Conservation (phyloP, 2,797 vertebrate genomes). For the Pipistrellus pygmaeus region DNA sequence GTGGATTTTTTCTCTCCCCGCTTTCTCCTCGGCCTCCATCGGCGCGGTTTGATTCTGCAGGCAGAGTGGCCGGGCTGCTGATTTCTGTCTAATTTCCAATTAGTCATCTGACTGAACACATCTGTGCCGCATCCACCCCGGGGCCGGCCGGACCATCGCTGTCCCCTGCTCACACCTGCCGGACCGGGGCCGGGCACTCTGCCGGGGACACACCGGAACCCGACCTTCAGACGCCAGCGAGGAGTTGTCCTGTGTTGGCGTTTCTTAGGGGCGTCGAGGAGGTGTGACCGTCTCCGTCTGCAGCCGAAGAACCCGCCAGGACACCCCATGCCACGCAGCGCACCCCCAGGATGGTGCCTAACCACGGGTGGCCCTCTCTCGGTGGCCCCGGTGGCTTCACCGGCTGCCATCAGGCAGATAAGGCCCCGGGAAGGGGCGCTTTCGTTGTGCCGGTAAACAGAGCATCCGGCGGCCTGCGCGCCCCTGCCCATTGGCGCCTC, state of each 20-base stretch:
- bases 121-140: conserved; percentile 97
- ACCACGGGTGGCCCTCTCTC: conserved; percentile 84
- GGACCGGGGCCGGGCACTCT: conserved; percentile 90
- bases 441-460: conserved; percentile 86
- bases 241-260: conserved; percentile 86
- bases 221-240: conserved; percentile 92
- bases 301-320: conserved; percentile 61
- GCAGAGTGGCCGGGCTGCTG: conserved; percentile 98
- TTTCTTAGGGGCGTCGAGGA: conserved; percentile 83
- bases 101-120: conserved; percentile 99
- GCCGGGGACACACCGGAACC: conserved; percentile 92
- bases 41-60: conserved; percentile 97
- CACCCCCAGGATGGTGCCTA: conserved; percentile 83
- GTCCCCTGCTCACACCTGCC: conserved; percentile 93
- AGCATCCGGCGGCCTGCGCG: conserved; percentile 74
- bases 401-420: conserved; percentile 83
- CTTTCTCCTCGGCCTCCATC: conserved; percentile 91
- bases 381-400: conserved; percentile 82
- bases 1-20: conserved; percentile 87
- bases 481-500: conserved; percentile 73
- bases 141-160: conserved; percentile 91
- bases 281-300: conserved; percentile 79
- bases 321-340: conserved; percentile 70
- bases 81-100: conserved; percentile 99
- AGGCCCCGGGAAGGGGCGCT: conserved; percentile 75